Percentiles rank a stretch among this genome's conserved stretches.
These are phyloP conservation scores for Pseudococcus jackbeardsleyi DNA, from an alignment of 2,888 invertebrate species.

Conservation along the genomic window DNA sequence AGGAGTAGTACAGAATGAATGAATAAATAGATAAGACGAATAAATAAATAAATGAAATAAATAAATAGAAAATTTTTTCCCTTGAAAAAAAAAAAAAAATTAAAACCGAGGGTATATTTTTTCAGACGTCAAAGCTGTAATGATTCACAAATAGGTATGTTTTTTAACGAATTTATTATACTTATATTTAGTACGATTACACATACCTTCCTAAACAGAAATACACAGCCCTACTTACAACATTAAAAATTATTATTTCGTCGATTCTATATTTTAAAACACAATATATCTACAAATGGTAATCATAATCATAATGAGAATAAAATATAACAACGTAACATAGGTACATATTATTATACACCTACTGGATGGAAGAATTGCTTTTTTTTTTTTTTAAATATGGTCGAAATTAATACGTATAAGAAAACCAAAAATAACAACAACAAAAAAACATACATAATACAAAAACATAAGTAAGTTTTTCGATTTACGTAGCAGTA, in stretches of 20 bases:
- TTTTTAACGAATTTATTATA: constrained; percentile 25
- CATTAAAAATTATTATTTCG: constrained; percentile 39
- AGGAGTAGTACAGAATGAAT: constrained; percentile 41
- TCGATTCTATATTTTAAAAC: constrained; percentile 41
- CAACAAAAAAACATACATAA: neutral
- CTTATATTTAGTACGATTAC: constrained; percentile 36
- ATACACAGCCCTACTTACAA: constrained; percentile 54
- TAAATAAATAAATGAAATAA: constrained; percentile 31
- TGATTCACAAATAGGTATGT: constrained; percentile 37
- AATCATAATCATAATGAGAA: constrained; percentile 37
- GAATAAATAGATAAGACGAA: constrained; percentile 35
- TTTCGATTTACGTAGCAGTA: constrained; percentile 11
- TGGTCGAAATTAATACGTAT: constrained; percentile 34
- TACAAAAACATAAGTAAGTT: neutral
- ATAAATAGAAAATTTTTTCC: constrained; percentile 3
- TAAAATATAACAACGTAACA: constrained; percentile 28
- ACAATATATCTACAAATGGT: constrained; percentile 22
- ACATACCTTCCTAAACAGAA: constrained; percentile 29
- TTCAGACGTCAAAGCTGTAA: constrained; percentile 11
- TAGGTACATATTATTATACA: constrained; percentile 38
- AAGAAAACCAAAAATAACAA: neutral
- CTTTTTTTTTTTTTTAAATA: constrained; percentile 33
- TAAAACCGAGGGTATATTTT: constrained; percentile 8
- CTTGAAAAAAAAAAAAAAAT: neutral
- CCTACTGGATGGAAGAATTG: constrained; percentile 47